These are phyloP conservation scores for Melanargia galathea DNA, from an alignment of 2,888 invertebrate species.

Conservation along the genomic window DNA sequence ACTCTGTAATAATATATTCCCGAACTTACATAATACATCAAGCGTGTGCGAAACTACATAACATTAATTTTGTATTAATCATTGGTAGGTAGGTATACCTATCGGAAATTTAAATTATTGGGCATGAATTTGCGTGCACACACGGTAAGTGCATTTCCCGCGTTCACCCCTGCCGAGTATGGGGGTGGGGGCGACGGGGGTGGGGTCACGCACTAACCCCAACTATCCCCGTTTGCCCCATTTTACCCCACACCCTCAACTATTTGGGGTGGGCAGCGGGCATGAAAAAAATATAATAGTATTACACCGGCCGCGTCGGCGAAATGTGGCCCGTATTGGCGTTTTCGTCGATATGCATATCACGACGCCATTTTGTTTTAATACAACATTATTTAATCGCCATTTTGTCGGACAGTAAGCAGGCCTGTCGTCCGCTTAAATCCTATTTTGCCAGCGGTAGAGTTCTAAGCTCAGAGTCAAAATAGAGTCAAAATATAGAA, in stretches of 20 bases:
- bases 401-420: slow-evolving; percentile 28
- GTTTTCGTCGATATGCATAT: slow-evolving; percentile 62
- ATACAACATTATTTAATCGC: slow-evolving; percentile 36
- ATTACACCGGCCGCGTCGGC: slow-evolving; percentile 77
- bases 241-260: slow-evolving; percentile 59
- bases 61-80: slow-evolving; percentile 73
- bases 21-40: slow-evolving; percentile 38
- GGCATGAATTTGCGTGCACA: slow-evolving; percentile 78
- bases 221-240: slow-evolving; percentile 52
- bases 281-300: slow-evolving; percentile 74
- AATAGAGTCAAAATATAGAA: too few relatives aligned
- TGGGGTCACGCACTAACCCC: slow-evolving; percentile 68
- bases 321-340: slow-evolving; percentile 63
- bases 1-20: slow-evolving; percentile 13
- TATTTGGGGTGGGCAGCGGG: slow-evolving; percentile 75
- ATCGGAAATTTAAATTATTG: slow-evolving; percentile 81
- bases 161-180: slow-evolving; percentile 36
- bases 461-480: too few relatives aligned
- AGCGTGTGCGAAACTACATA: slow-evolving; percentile 47
- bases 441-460: too few relatives aligned
- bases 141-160: slow-evolving; percentile 65
- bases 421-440: neutral
- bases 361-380: slow-evolving; percentile 72
- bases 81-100: slow-evolving; percentile 48
- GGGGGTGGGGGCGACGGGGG: slow-evolving; percentile 41